Conservation (phyloP, 2,797 vertebrate species). For the Tolypeutes matacus region DNA sequence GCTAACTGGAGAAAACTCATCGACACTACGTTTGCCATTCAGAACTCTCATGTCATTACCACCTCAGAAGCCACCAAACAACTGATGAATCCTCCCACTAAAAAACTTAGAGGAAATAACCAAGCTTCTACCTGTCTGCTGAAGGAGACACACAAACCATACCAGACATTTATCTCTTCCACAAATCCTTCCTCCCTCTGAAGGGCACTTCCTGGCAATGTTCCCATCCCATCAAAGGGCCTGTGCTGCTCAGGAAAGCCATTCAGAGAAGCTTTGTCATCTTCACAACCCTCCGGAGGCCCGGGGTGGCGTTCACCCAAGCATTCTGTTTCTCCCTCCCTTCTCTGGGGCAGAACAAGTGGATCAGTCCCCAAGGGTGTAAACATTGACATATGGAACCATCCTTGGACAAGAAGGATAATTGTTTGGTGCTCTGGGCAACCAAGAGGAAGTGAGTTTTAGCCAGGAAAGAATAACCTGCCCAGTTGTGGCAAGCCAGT, state of each 20-base stretch:
- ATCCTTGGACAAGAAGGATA: not conserved
- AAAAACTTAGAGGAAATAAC: constrained; percentile 21
- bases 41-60: not conserved
- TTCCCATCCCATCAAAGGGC: not conserved
- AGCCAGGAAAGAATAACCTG: not conserved
- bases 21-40: not conserved
- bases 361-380: not conserved
- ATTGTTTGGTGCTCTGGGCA: constrained; percentile 63
- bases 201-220: not conserved
- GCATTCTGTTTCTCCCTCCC: not conserved
- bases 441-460: constrained; percentile 59
- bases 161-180: not conserved
- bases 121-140: not conserved
- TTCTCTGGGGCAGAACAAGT: not conserved
- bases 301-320: not conserved
- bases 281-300: not conserved
- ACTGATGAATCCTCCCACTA: not conserved
- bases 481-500: not conserved
- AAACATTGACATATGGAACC: not conserved
- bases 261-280: not conserved
- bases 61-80: not conserved
- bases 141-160: not conserved
- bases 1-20: not conserved
- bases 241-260: not conserved
- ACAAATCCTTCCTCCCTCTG: not conserved